Percentiles rank a stretch among this genome's conserved stretches.
phyloP scores from a whole-genome alignment of 2,797 vertebrate species.

The Scolopax bukidnonensis region DNA sequence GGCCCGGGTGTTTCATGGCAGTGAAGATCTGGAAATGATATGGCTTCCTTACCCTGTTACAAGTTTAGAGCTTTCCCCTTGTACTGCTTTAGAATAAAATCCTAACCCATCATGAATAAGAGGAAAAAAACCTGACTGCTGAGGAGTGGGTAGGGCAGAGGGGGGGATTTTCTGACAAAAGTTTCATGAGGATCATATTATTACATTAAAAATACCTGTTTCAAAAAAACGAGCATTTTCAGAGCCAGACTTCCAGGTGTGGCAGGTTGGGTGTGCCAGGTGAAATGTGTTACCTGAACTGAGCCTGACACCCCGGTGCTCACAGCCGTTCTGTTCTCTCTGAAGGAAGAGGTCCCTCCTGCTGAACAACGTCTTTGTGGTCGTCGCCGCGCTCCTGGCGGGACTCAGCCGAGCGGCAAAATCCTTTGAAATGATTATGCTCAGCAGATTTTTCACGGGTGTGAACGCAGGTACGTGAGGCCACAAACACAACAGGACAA shows the following conservation, averaged over 20 bases:
- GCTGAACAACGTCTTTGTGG: slow-evolving; percentile 88
- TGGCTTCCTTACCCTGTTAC: neutral
- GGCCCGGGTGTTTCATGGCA: neutral
- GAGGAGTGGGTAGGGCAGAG: neutral
- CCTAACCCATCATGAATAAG: neutral
- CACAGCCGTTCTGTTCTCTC: neutral
- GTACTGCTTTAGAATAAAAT: neutral
- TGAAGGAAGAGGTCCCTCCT: slow-evolving; percentile 90
- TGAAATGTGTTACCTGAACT: neutral
- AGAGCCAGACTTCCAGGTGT: neutral
- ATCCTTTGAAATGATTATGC: slow-evolving; percentile 92
- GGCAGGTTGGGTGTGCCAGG: neutral
- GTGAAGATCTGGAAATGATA: neutral
- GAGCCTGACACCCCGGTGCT: neutral
- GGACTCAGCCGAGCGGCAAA: slow-evolving; percentile 82
- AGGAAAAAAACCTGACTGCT: neutral
- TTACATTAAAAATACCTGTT: neutral
- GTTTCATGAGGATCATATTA: neutral
- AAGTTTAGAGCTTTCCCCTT: neutral
- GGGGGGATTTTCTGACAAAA: neutral
- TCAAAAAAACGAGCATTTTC: neutral
- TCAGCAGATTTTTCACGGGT: slow-evolving; percentile 87
- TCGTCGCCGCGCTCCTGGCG: slow-evolving; percentile 80
- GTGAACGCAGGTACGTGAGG: slow-evolving; percentile 84
- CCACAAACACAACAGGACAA: accelerated